Evolutionary conservation across 2,797 vertebrate species (phyloP), one percentile per base, ranked within the genome.

Genomic region (Micromesistius poutassou): DNA sequence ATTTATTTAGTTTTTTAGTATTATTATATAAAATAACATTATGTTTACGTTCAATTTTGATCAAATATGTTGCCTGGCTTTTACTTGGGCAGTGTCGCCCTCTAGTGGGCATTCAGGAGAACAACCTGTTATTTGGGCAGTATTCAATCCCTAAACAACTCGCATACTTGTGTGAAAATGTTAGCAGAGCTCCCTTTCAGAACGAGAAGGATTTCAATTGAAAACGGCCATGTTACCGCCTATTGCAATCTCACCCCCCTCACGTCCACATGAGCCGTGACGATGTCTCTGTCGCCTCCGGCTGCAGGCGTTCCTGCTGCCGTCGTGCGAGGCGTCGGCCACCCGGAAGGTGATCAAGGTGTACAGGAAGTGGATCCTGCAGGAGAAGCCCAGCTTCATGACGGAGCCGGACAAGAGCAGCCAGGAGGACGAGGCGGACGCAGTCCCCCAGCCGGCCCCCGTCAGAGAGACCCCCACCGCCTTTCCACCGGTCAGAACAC

Each of bases 291-390:
- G 10, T 13, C 30, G 10, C 4, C 19, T 62, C 0, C 0, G 74
- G 2, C 46, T 83, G 76, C 89, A 99, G 98, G 98, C 98, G 72
- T 99, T 99, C 90, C 87, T 99, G 81, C 88, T 99, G 88, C 98
- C 98, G 0, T 97, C 98, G 28, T 98, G 96, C 74, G 98, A 99
- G 84, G 88, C 97, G 12, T 96, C 96, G 0, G 93, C 96, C 35
- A 97, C 95, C 72, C 95, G 96, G 81, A 99, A 98, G 89, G 97
- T 99, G 68, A 96, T 99, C 73, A 97, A 97, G 88, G 97, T 99
- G 0, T 99, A 99, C 83, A 96, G 95, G 78, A 99, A 96, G 85
- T 99, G 98, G 98, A 96, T 99, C 77, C 82, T 99, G 77, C 95
- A 95, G 84, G 96, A 98, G 19, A 98, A 96, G 75, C 97, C 98